These are phyloP conservation scores for Paguma larvata DNA, from an alignment of 2,797 vertebrate genomes.

Conservation along the genomic window DNA sequence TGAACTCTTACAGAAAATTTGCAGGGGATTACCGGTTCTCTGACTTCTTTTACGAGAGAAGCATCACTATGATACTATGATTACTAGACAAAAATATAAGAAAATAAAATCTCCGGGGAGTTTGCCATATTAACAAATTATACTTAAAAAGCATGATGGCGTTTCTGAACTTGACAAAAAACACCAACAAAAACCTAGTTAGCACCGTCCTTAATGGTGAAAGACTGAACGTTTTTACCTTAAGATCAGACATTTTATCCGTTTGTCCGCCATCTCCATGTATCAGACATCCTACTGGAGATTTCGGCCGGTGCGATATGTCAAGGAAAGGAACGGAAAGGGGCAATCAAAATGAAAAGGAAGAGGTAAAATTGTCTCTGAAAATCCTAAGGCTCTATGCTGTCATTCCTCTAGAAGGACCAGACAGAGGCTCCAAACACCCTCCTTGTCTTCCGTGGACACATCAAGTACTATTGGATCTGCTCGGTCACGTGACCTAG, in stretches of 20 bases:
- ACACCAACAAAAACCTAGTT: not conserved
- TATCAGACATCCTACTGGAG: not conserved
- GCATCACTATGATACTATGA: not conserved
- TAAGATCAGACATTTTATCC: not conserved
- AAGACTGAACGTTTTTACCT: not conserved
- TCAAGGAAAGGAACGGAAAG: not conserved
- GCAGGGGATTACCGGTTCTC: not conserved
- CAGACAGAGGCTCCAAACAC: not conserved
- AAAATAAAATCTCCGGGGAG: not conserved
- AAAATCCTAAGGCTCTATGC: not conserved
- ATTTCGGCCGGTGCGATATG: not conserved
- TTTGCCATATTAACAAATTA: not conserved
- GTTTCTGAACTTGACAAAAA: not conserved
- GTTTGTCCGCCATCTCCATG: fast-evolving
- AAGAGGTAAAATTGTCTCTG: not conserved
- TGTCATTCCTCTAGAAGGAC: too few species aligned
- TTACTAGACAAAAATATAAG: not conserved
- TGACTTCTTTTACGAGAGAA: not conserved
- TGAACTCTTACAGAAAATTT: not conserved
- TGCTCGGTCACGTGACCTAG: too few species aligned
- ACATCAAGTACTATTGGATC: fast-evolving
- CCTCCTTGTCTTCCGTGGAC: not conserved
- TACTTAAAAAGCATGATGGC: not conserved
- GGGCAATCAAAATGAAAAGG: not conserved
- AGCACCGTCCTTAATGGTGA: not conserved